Base-by-base conservation (phyloP, 37 sponge, comb jelly and placozoan genomes). In the Agelas oroides region DNA sequence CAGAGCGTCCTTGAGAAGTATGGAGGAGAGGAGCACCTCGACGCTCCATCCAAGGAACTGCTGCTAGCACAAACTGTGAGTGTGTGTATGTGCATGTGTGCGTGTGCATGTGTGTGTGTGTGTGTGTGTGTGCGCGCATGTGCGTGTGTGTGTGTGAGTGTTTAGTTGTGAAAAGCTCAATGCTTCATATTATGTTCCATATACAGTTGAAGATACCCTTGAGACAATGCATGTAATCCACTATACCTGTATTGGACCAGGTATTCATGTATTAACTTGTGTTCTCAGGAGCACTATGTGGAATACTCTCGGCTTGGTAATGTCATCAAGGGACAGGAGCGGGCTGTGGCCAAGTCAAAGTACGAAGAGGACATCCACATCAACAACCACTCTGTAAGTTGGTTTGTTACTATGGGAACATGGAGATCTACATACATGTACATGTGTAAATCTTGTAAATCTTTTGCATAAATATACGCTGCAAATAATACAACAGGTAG, bases 11-110 rank as follows among this genome's bases (percentile, higher is more conserved):
- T 96, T 64, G 91, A 91, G 73, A 80, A 89, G 73, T 99, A 99
- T 77, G 99, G 99, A 25, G 99, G 99, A 54, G 92, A 96, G 59
- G 97, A 96, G 65, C 95, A 99, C 70, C 81, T 99, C 17, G 84
- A 96, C 56, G 95, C 92, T 20, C 99, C 99, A 16, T 92, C 97
- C 19, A 95, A 88, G 54, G 99, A 96, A 78, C 78, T 99, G 21
- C 85, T 99, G 15, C 61, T 95, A 15, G 89, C 99, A 5, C 93
- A 96, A 65, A 96, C 98, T 24, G 91, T 85, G 31, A 83, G 71
- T 74, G 58, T 1, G 17, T 3, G 3, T 3, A 8, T 46, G 46
- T 46, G 46, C 8, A 8, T 46, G 46, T 46, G 46, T 46, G 46
- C 8, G 46, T 8, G 46, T 46, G 41, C 23, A 32, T 25, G 80